Percentiles rank a stretch among this genome's conserved stretches.
These are phyloP conservation scores for rat (Rattus norvegicus) DNA, from an alignment of 2,113 vertebrate genomes.

Conservation along the genomic window GRCr8 NC_086032.1:58598501-58599000, in stretches of 20 bases:
- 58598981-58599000: conserved; percentile 38
- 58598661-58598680: background rate
- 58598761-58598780: background rate
- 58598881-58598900: background rate
- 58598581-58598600: conserved; percentile 23
- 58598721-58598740: background rate
- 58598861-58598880: background rate
- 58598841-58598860: background rate
- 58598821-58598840: background rate
- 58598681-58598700: background rate
- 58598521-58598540: background rate
- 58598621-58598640: background rate
- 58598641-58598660: background rate
- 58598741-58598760: background rate
- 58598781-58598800: background rate
- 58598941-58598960: conserved; percentile 63
- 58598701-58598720: background rate
- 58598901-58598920: background rate
- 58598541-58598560: background rate
- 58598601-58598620: background rate
- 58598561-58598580: background rate
- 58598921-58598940: conserved; percentile 11
- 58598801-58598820: background rate
- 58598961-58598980: conserved; percentile 54
- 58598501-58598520: background rate